Evolutionary conservation across 2,113 vertebrate genomes (phyloP), one percentile per base, ranked within the genome.

Genomic region (Emydocephalus ijimae): DNA sequence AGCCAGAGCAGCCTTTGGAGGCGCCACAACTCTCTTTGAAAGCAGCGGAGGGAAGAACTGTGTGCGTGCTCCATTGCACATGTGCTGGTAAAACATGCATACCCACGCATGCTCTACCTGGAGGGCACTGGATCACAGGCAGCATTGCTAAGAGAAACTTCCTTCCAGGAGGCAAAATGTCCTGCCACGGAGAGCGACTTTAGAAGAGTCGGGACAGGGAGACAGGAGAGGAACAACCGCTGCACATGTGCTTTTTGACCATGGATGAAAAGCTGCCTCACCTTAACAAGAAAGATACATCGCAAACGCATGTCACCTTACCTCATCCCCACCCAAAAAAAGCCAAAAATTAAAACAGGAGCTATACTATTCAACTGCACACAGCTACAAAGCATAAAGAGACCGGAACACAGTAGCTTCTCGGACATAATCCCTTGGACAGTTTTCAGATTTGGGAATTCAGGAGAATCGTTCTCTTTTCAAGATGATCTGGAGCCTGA

Each of bases 181-280:
- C 61, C n/a, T 34, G 29, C 18, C 24, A 48, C 4, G 26, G 20
- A 59, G 55, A 14, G 39, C 26, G 54, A 59, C 34, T 56, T 61
- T 54, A 26, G 85, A 12, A 3, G 45, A 26, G 29, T 0, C 9
- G 54, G n/a, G 1, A 2, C 0, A 5, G 5, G 14, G 14, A 12
- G 23, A 69, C 5, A 14, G n/a, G 54, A 88, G 14, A 18, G 86
- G 50, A n/a, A 29, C 6, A 57, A 57, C 4, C 1, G 20, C 26
- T 39, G 26, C 18, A 11, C 23, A 64, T 5, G 24, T 74, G 85
- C 18, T 69, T 69, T 57, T 9, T 45, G 24, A 69, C 57, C 45
- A 88, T 5, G 24, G 45, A 87, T 21, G 0, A 34, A 29, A 90
- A 34, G 14, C 50, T 69, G 29, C 56, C n/a, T 92, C 48, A 48